Percentiles rank a stretch among this genome's conserved stretches.
These are phyloP conservation scores for Pygocentrus nattereri DNA, from an alignment of 2,797 vertebrate species.

Conservation along the genomic window DNA sequence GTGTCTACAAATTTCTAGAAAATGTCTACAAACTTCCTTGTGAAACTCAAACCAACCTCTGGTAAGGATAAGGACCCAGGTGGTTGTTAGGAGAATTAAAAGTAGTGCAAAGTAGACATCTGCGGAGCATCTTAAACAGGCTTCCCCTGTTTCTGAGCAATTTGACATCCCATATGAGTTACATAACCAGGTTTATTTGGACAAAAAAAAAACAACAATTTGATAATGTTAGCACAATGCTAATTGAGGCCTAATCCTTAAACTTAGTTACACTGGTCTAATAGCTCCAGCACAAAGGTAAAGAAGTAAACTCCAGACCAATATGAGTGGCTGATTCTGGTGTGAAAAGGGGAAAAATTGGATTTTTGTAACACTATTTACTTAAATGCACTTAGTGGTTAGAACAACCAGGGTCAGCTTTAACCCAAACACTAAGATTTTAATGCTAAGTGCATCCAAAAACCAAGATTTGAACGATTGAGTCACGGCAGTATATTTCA, in stretches of 20 bases:
- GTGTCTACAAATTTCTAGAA: no score
- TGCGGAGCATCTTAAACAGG: no score
- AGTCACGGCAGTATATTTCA: background rate
- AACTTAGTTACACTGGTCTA: background rate
- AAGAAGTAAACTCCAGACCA: background rate
- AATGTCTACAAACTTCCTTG: no score
- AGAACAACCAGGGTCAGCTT: background rate
- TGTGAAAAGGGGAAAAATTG: background rate
- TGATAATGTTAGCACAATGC: no score
- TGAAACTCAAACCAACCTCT: no score
- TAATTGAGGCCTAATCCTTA: background rate
- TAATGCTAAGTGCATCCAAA: slow-evolving; percentile 6
- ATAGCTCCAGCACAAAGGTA: background rate
- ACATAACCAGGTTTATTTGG: no score
- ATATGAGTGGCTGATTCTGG: background rate
- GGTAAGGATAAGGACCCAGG: no score
- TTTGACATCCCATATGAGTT: no score
- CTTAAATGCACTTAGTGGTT: background rate
- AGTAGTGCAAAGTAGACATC: no score
- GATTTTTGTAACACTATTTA: background rate
- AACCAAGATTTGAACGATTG: background rate
- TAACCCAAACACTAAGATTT: background rate
- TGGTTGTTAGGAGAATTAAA: no score
- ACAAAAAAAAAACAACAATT: no score
- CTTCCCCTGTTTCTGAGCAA: no score